A percentile compares a stretch with the other conserved stretches of the same genome.
Evolutionary conservation across 2,888 invertebrate genomes (phyloP).

Genomic region (Eutolmus rufibarbis): DNA sequence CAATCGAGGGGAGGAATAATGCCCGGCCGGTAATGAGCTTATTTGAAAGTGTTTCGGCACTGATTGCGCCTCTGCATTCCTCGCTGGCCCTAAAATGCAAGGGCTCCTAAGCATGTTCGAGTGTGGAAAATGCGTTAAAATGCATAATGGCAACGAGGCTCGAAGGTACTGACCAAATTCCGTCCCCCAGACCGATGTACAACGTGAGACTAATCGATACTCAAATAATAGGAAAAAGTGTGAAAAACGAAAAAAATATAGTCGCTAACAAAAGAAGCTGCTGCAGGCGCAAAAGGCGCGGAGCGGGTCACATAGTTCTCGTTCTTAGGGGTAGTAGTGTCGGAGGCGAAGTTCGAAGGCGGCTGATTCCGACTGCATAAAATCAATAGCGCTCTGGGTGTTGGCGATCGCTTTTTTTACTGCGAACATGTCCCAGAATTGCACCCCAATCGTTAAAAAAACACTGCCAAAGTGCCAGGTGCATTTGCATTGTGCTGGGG

Average conservation of each 20-base stretch:
- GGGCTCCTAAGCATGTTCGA: neutral
- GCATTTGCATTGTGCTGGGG: conserved; percentile 2
- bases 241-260: neutral
- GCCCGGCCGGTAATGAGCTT: neutral
- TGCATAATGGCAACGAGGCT: neutral
- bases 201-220: conserved; percentile 17
- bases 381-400: conserved; percentile 24
- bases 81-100: neutral
- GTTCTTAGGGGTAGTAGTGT: neutral
- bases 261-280: neutral
- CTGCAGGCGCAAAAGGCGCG: neutral
- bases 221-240: conserved; percentile 17
- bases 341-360: conserved; percentile 14
- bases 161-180: neutral
- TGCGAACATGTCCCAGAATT: neutral
- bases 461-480: conserved; percentile 1
- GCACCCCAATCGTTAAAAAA: neutral
- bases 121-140: neutral
- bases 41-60: neutral
- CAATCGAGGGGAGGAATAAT: neutral
- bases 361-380: conserved; percentile 6
- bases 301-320: conserved; percentile 21
- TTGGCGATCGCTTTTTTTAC: neutral
- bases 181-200: neutral
- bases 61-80: neutral